Evolutionary conservation across 1,140 invertebrate genomes (phyloP).

Genomic region (Eupristina koningsbergeri): DNA sequence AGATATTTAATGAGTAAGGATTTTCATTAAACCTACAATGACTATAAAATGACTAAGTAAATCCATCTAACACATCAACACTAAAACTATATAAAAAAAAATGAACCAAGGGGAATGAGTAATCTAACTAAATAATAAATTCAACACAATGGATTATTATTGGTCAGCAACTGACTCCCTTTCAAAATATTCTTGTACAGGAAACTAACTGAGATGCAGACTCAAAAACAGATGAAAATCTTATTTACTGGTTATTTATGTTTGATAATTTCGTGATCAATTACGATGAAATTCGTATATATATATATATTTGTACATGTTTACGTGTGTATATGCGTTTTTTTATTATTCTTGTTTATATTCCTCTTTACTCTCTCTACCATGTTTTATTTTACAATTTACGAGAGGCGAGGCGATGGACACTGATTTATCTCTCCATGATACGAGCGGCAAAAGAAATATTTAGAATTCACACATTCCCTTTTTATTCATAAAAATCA

Average conservation of each 20-base stretch:
- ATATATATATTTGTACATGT: no score
- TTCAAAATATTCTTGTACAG: not conserved
- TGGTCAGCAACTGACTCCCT: not conserved
- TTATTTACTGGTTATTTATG: not conserved
- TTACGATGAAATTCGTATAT: not conserved
- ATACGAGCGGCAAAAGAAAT: not conserved
- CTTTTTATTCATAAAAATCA: not conserved
- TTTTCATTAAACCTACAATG: no score
- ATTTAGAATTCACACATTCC: not conserved
- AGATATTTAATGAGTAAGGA: no score
- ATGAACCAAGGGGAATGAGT: no score
- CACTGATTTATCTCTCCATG: not conserved
- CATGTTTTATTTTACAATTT: constrained; percentile 1
- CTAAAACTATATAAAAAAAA: no score
- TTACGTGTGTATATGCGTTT: no score
- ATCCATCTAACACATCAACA: no score
- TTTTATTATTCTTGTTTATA: no score
- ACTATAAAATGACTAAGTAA: no score
- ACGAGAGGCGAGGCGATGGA: not conserved
- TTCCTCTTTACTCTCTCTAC: not conserved
- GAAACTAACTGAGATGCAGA: not conserved
- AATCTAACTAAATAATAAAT: no score
- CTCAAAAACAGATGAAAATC: not conserved
- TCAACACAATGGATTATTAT: not conserved
- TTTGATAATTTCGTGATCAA: not conserved